phyloP scores from a whole-genome alignment of 2,888 invertebrate species.

The Smittia sp. region DNA sequence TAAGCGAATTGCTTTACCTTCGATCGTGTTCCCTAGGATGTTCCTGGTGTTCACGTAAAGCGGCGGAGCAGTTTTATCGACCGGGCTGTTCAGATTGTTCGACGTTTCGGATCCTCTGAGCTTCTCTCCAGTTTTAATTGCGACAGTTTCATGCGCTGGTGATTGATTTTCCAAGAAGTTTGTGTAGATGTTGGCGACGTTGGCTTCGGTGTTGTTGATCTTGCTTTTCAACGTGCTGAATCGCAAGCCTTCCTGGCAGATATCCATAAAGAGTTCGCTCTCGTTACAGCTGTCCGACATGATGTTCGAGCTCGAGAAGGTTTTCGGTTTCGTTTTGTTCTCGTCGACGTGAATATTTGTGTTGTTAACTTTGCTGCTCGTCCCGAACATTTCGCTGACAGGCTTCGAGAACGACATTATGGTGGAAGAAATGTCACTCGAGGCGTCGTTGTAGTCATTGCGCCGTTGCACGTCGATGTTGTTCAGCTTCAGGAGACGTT shows the following conservation, averaged over 20 bases:
- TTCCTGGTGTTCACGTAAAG: constrained; percentile 48
- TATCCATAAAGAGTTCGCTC: constrained; percentile 50
- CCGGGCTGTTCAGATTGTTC: constrained; percentile 47
- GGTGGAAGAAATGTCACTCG: constrained; percentile 58
- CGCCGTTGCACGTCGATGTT: constrained; percentile 62
- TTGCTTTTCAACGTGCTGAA: constrained; percentile 46
- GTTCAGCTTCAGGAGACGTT: constrained; percentile 69
- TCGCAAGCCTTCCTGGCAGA: constrained; percentile 47
- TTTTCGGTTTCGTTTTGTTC: constrained; percentile 51
- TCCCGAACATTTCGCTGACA: constrained; percentile 60
- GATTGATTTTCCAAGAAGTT: constrained; percentile 61
- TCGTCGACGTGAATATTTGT: constrained; percentile 74
- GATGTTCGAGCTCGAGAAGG: constrained; percentile 63
- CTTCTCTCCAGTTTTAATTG: constrained; percentile 43
- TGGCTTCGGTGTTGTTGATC: constrained; percentile 49
- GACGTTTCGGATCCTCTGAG: constrained; percentile 40
- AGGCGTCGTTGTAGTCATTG: constrained; percentile 55
- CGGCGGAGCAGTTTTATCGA: constrained; percentile 45
- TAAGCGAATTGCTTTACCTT: constrained; percentile 22
- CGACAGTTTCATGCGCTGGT: constrained; percentile 59
- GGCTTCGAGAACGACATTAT: constrained; percentile 55
- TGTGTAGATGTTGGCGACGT: constrained; percentile 62
- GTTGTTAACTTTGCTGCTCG: constrained; percentile 75
- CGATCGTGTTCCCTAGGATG: constrained; percentile 38
- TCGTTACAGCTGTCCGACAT: constrained; percentile 64